phyloP scores from a whole-genome alignment of 1,140 invertebrate genomes.

The Drosophila kohkoa region DNA sequence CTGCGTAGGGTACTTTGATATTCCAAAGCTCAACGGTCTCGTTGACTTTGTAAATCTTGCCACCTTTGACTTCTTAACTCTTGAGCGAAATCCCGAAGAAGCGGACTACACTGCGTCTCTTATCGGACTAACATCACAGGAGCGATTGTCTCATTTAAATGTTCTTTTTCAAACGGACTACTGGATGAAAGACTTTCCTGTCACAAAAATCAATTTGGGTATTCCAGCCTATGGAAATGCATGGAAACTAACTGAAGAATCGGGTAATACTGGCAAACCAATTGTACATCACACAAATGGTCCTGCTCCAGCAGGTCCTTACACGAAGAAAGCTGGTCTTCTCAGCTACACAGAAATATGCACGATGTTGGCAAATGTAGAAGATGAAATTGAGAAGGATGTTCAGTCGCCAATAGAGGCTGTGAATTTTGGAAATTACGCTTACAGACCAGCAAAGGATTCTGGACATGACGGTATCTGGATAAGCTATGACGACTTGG shows the following conservation, averaged over 20 bases:
- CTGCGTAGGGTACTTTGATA: constrained; percentile 88
- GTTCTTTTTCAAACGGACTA: constrained; percentile 87
- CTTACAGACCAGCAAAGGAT: constrained; percentile 89
- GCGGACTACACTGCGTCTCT: constrained; percentile 89
- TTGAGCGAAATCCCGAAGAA: constrained; percentile 89
- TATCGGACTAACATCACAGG: constrained; percentile 77
- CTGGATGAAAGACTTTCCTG: constrained; percentile 89
- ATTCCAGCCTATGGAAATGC: constrained; percentile 93
- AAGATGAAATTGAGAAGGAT: constrained; percentile 90
- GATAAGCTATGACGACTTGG: constrained; percentile 95
- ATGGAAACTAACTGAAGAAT: constrained; percentile 91
- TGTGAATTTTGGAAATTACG: constrained; percentile 89
- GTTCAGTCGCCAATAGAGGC: constrained; percentile 86
- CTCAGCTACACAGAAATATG: constrained; percentile 89
- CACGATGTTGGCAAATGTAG: constrained; percentile 86
- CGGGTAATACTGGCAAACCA: constrained; percentile 90
- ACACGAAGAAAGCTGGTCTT: constrained; percentile 87
- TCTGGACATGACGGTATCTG: constrained; percentile 91
- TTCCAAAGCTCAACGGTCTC: constrained; percentile 88
- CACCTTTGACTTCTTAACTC: constrained; percentile 92
- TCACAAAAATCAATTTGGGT: constrained; percentile 92
- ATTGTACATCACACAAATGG: constrained; percentile 89
- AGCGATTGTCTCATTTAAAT: constrained; percentile 84
- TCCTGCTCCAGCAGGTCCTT: constrained; percentile 87
- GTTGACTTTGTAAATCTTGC: constrained; percentile 93